phyloP scores from a whole-genome alignment of 2,888 invertebrate genomes.

The Harpalus rufipes region DNA sequence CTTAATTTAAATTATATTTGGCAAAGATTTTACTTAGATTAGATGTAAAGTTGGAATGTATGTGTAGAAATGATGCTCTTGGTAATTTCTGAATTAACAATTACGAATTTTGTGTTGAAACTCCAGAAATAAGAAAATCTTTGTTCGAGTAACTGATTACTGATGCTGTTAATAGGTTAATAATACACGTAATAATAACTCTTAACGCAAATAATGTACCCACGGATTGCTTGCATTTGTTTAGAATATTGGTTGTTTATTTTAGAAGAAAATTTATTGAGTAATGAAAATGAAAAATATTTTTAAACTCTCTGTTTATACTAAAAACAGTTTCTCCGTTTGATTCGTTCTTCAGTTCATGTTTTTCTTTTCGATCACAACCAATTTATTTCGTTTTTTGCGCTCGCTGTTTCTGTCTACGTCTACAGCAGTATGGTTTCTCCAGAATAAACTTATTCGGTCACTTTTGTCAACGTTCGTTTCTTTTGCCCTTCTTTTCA shows the following conservation, averaged over 20 bases:
- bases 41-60: too few relatives aligned
- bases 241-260: neutral
- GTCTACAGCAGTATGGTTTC: neutral
- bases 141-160: too few relatives aligned
- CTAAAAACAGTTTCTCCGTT: slow-evolving; percentile 9
- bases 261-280: neutral
- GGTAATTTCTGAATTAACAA: too few relatives aligned
- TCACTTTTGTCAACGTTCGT: slow-evolving; percentile 34
- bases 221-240: too few relatives aligned
- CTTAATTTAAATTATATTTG: too few relatives aligned
- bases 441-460: slow-evolving; percentile 31
- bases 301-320: slow-evolving; percentile 4
- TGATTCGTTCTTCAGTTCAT: slow-evolving; percentile 1
- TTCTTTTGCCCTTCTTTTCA: slow-evolving; percentile 15
- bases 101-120: too few relatives aligned
- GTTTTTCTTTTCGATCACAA: slow-evolving; percentile 35
- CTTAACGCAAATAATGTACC: too few relatives aligned
- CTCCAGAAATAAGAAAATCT: too few relatives aligned
- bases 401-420: neutral
- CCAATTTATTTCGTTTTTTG: slow-evolving; percentile 39
- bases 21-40: too few relatives aligned
- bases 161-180: too few relatives aligned
- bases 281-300: slow-evolving; percentile 7
- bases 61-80: too few relatives aligned
- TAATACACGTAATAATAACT: too few relatives aligned